Percentiles rank a stretch among this genome's conserved stretches.
phyloP scores from a whole-genome alignment of 2,113 vertebrate genomes.

The Plotosus lineatus region DNA sequence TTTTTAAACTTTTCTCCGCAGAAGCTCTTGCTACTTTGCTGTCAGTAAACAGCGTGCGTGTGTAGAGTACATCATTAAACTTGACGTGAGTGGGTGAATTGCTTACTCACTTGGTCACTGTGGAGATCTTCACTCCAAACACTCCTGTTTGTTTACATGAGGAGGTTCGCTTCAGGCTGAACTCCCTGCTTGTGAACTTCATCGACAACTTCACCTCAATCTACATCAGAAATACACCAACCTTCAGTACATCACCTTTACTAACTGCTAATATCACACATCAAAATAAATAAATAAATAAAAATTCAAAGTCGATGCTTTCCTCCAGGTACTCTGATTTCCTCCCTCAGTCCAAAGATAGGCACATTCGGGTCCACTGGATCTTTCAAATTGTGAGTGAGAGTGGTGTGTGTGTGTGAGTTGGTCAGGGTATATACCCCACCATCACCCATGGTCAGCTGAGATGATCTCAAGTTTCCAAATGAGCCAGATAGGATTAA shows the following conservation, averaged over 20 bases:
- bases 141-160: slow-evolving; percentile 92
- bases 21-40: background rate
- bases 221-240: slow-evolving; percentile 63
- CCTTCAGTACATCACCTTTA: background rate
- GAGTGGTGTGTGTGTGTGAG: too few species aligned
- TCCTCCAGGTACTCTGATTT: too few species aligned
- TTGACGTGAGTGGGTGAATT: background rate
- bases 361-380: too few species aligned
- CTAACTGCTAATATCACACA: too few species aligned
- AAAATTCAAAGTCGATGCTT: too few species aligned
- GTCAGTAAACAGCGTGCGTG: background rate
- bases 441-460: too few species aligned
- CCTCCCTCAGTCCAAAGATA: too few species aligned
- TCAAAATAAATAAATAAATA: too few species aligned
- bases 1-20: background rate
- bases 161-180: slow-evolving; percentile 92
- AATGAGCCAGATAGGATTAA: too few species aligned
- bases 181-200: slow-evolving; percentile 96
- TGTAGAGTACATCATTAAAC: background rate
- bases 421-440: too few species aligned
- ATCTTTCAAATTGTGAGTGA: too few species aligned
- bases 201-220: slow-evolving; percentile 94
- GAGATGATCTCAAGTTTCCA: too few species aligned
- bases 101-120: slow-evolving; percentile 92
- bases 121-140: slow-evolving; percentile 92